Evolutionary conservation across 2,113 vertebrate species (phyloP).

Genomic region (Triplophysa dalaica): DNA sequence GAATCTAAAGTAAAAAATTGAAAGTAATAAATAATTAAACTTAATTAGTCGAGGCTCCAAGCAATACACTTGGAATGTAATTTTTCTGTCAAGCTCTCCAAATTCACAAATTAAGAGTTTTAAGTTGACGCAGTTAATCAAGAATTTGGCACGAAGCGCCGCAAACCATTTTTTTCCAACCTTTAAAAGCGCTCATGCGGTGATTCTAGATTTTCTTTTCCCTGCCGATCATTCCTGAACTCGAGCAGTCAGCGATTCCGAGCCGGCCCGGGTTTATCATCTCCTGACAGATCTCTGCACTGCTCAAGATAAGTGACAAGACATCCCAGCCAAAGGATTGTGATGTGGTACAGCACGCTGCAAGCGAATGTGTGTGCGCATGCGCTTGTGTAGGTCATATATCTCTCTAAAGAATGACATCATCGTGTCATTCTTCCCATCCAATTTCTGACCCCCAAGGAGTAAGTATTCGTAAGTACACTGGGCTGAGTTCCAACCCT

Average conservation of each 20-base stretch:
- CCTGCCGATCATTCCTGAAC: constrained; percentile 68
- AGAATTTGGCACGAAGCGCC: constrained; percentile 12
- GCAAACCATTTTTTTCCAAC: not conserved
- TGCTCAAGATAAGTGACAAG: constrained; percentile 75
- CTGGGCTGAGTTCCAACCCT: constrained; percentile 4
- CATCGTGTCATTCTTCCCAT: constrained; percentile 27
- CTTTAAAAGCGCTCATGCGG: constrained; percentile 37
- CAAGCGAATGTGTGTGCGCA: constrained; percentile 16
- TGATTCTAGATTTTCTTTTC: constrained; percentile 62
- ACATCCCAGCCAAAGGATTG: constrained; percentile 67
- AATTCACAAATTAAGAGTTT: constrained; percentile 22
- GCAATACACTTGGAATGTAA: constrained; percentile 12
- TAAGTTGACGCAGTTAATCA: constrained; percentile 29
- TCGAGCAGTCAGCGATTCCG: constrained; percentile 69
- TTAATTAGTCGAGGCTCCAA: constrained; percentile 3
- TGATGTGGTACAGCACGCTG: constrained; percentile 65
- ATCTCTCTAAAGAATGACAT: constrained; percentile 35
- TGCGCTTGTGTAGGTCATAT: constrained; percentile 26
- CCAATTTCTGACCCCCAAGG: not conserved
- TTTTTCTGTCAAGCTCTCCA: constrained; percentile 30
- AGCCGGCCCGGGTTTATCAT: constrained; percentile 61
- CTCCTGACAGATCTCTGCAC: constrained; percentile 60
- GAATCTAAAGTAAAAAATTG: constrained; percentile 23
- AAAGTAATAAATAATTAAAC: constrained; percentile 28
- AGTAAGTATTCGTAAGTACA: constrained; percentile 33